Percentiles rank a stretch among this genome's conserved stretches.
Conservation (phyloP, 2,113 vertebrate genomes). For the Loxodonta africana region DNA sequence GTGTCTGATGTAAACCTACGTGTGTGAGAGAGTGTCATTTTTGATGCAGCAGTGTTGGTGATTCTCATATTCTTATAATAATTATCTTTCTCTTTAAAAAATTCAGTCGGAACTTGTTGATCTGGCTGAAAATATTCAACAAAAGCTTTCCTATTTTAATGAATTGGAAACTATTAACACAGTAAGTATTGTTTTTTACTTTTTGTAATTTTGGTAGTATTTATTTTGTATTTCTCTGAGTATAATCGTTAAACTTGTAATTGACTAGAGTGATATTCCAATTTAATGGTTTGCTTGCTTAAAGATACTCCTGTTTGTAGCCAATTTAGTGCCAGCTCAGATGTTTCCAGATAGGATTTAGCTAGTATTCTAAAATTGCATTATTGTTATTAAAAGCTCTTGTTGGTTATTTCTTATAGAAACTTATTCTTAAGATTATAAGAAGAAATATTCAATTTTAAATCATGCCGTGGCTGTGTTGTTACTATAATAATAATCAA, state of each 20-base stretch:
- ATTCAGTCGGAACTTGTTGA: conserved; percentile 96
- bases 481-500: neutral
- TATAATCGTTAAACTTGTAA: conserved; percentile 43
- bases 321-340: neutral
- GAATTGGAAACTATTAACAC: conserved; percentile 98
- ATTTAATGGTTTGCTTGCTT: conserved; percentile 32
- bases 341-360: conserved; percentile 37
- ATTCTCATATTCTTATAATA: conserved; percentile 61
- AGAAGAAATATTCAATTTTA: conserved; percentile 49
- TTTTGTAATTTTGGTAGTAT: conserved; percentile 22
- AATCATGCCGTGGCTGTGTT: conserved; percentile 36
- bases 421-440: conserved; percentile 21
- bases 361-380: conserved; percentile 37
- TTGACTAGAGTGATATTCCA: conserved; percentile 48
- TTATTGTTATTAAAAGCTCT: conserved; percentile 46
- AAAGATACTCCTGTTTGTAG: neutral
- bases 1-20: neutral
- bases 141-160: conserved; percentile 99
- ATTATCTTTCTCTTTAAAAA: conserved; percentile 78
- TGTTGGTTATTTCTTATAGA: neutral
- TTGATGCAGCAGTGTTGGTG: conserved; percentile 46
- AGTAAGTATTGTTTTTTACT: conserved; percentile 88
- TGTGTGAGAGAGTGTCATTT: conserved; percentile 51
- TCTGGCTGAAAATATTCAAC: conserved; percentile 97
- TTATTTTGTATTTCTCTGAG: conserved; percentile 32